phyloP scores from a whole-genome alignment of 2,888 invertebrate species.

The Cataglyphis rosenhaueri region DNA sequence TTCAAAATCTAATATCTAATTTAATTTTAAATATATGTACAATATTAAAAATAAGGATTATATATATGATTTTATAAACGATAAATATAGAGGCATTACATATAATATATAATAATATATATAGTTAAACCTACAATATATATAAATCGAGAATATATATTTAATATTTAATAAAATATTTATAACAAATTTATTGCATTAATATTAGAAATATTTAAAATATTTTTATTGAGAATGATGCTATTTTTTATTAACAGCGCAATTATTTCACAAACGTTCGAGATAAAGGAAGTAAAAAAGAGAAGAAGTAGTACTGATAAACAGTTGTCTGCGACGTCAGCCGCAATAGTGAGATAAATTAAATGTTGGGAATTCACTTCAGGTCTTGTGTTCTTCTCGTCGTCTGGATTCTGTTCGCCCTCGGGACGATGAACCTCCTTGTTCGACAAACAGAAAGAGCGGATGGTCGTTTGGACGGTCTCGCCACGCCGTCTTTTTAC shows the following conservation, averaged over 20 bases:
- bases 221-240: not conserved
- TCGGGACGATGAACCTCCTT: slow-evolving; percentile 55
- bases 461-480: slow-evolving; percentile 50
- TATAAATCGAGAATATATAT: not conserved
- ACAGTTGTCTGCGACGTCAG: slow-evolving; percentile 38
- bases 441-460: slow-evolving; percentile 51
- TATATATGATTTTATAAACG: not conserved
- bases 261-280: slow-evolving; percentile 2
- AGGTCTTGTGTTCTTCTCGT: slow-evolving; percentile 43
- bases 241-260: slow-evolving; percentile 16
- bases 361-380: slow-evolving; percentile 51
- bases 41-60: not conserved
- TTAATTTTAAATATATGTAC: not conserved
- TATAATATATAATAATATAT: no score
- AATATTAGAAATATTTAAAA: not conserved
- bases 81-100: not conserved
- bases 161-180: not conserved
- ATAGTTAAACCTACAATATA: not conserved
- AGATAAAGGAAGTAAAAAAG: not conserved
- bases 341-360: slow-evolving; percentile 44
- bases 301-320: slow-evolving; percentile 37
- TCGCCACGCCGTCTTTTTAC: slow-evolving; percentile 65
- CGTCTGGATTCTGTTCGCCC: slow-evolving; percentile 42
- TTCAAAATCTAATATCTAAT: not conserved
- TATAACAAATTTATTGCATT: not conserved